Base-by-base conservation (phyloP, 2,888 invertebrate species). In the Hydrotaea diabolus region DNA sequence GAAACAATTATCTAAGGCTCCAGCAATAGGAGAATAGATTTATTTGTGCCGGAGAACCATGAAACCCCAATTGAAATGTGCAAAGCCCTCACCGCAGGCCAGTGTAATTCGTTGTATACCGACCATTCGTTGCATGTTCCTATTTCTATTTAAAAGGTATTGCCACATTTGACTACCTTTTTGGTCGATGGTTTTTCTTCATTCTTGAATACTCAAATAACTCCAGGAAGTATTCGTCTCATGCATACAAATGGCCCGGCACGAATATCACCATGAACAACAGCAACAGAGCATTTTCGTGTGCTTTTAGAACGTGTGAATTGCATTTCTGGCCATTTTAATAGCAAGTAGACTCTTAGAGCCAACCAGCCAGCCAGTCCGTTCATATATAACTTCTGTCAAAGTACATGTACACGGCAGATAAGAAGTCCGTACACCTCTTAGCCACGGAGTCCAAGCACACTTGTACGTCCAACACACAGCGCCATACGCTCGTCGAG, bases 391-490 rank as follows among this genome's bases (percentile, higher is more conserved):
- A 69, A 69, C 69, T 39, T 39, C 43, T 69, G 39, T 69, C 43
- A 43, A 62, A 43, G 43, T 74, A 46, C 46, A 75, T 46, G 64
- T 62, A 69, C 39, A 78, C 57, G 19, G 31, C 36, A 72, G 72
- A 78, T 72, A 72, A 78, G 62, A 36, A 55, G 53, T 23, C 69
- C 13, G 69, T 23, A 49, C 71, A 72, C 72, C 77, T 72, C 36
- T 36, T 36, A 64, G 78, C 59, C 78, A 78, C 53, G 23, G 19
- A 53, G 3, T 21, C 55, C 19, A 19, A 17, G 8, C 53, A 53
- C 2, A 39, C 31, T 43, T n/a, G n/a, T n/a, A 4, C 43, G 15
- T 43, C 3, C 43, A 43, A 9, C 11, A 43, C 43, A n/a, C 43
- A 43, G 4, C 13, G 13, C 15, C 13, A 17, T 31, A 31, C 36